Percentiles rank a stretch among this genome's conserved stretches.
These are phyloP conservation scores for Valencia hispanica DNA, from an alignment of 2,797 vertebrate genomes.

Conservation along the genomic window DNA sequence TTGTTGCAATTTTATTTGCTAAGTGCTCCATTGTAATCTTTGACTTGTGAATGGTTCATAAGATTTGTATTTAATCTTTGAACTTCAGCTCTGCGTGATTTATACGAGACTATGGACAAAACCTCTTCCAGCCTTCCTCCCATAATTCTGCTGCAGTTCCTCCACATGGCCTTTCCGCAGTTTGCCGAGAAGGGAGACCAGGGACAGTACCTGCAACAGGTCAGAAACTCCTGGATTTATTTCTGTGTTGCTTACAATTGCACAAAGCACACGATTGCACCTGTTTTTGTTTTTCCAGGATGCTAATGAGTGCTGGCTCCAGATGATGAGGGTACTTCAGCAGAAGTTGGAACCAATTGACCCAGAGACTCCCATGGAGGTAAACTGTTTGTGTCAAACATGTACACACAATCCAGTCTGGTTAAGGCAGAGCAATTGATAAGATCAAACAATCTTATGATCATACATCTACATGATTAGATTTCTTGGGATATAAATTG, in stretches of 20 bases:
- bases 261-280: neutral
- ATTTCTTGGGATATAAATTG: neutral
- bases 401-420: no score
- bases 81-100: constrained; percentile 91
- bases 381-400: constrained; percentile 61
- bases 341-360: constrained; percentile 94
- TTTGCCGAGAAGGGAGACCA: constrained; percentile 99
- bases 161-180: constrained; percentile 99
- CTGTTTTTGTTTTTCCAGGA: constrained; percentile 78
- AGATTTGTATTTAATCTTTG: constrained; percentile 16
- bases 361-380: constrained; percentile 91
- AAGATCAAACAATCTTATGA: neutral
- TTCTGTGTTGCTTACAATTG: neutral
- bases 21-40: neutral
- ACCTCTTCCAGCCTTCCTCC: constrained; percentile 98
- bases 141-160: constrained; percentile 97
- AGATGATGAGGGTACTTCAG: constrained; percentile 97
- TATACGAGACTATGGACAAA: constrained; percentile 99
- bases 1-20: neutral
- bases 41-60: neutral
- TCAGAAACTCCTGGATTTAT: constrained; percentile 52
- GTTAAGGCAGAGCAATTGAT: neutral
- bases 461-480: neutral
- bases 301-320: constrained; percentile 98
- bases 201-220: constrained; percentile 99